These are phyloP conservation scores for Colinus virginianus DNA, from an alignment of 2,113 vertebrate species.

Conservation along the genomic window DNA sequence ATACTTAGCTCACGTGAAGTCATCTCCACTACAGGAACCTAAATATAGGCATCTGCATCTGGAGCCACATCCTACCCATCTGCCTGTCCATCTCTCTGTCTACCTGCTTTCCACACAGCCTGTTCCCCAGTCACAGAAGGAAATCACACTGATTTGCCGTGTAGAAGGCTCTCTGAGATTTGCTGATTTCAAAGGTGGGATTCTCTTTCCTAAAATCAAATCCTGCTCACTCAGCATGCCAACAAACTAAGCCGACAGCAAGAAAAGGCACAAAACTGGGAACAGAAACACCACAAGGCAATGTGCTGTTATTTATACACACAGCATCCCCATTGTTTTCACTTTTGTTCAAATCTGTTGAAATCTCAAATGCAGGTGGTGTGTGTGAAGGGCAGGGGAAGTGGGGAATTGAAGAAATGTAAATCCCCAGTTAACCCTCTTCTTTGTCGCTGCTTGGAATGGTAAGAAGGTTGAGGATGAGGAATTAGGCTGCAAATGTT, in stretches of 20 bases:
- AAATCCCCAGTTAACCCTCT: slow-evolving; percentile 16
- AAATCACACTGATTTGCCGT: not conserved
- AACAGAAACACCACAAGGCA: not conserved
- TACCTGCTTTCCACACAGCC: not conserved
- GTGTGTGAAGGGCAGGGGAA: not conserved
- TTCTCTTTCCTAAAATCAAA: not conserved
- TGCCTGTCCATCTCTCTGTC: not conserved
- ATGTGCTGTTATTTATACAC: not conserved
- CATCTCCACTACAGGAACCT: not conserved
- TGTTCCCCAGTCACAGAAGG: not conserved
- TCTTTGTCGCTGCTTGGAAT: not conserved
- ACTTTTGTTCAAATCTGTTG: not conserved
- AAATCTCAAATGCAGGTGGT: not conserved
- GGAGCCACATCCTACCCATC: not conserved
- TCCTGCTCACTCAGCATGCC: not conserved
- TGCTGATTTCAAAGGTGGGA: not conserved
- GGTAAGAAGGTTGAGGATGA: not conserved
- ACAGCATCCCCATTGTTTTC: not conserved
- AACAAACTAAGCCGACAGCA: not conserved
- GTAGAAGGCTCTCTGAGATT: not conserved
- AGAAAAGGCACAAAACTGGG: not conserved
- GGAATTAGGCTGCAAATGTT: not conserved
- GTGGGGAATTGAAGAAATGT: not conserved
- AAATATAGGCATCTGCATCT: not conserved
- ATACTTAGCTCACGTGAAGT: not conserved